Base-by-base conservation (phyloP, 2,888 invertebrate species). In the Exocentrus adspersus region DNA sequence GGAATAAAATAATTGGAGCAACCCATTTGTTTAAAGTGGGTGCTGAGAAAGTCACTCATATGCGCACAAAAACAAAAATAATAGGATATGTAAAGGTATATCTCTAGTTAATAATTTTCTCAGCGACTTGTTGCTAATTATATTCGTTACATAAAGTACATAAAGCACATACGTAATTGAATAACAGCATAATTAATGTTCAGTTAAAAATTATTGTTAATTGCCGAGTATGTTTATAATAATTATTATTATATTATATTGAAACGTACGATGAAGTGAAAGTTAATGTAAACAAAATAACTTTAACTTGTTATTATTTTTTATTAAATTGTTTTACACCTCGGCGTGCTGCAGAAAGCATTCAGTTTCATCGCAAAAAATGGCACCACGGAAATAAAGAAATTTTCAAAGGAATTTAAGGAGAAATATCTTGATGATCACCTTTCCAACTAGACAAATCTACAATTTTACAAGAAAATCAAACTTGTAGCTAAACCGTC, bases 201-300 rank as follows among this genome's bases (percentile, higher is more conserved):
- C 19, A 42, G 21, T 53, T 42, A 53, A 53, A 53, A 53, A 42
- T 53, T 37, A 32, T 41, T 32, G 41, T 41, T 52, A 52, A 52
- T 41, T 46, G 20, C 5, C 14, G 16, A 5, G 12, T 5, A n/a
- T 37, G n/a, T 37, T 14, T 21, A 42, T 21, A 14, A 17, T 17
- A 51, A 32, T 16, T n/a, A n/a, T 17, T 12, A 12, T 20, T 4
- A 42, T 37, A 51, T 19, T 9, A 21, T 12, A 24, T 9, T 20
- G 53, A 14, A 41, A 20, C 42, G 14, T 42, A 20, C 16, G 3
- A 30, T 16, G 16, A 21, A 7, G 53, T 53, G 53, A 37, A 53
- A 53, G 41, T 42, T 21, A 21, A 24, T 53, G 42, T 30, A 16
- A 51, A 20, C 6, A 42, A 53, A 53, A 37, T 12, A 51, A 9